phyloP scores from a whole-genome alignment of 2,113 vertebrate species.

The Morphnarchus princeps region DNA sequence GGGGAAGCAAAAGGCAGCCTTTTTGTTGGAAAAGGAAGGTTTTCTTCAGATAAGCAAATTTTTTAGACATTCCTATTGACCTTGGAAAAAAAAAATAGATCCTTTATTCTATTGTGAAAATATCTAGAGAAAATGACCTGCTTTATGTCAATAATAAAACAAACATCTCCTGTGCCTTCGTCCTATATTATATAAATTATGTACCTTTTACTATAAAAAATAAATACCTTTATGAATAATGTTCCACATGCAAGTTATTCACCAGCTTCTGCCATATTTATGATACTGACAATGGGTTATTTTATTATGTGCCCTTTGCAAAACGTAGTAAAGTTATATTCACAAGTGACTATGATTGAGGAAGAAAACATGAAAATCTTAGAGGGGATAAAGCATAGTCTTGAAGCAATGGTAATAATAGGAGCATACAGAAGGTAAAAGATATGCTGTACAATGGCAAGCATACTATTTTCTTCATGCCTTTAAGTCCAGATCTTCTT shows the following conservation, averaged over 20 bases:
- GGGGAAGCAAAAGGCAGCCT: background rate
- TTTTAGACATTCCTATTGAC: background rate
- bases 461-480: background rate
- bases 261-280: background rate
- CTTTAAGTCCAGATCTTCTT: background rate
- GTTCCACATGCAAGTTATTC: background rate
- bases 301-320: background rate
- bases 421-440: background rate
- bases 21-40: background rate
- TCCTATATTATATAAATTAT: background rate
- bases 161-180: background rate
- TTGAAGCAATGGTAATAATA: background rate
- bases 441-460: background rate
- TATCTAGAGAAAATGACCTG: background rate
- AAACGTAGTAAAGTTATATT: background rate
- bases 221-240: background rate
- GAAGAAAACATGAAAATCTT: background rate
- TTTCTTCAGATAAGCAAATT: background rate
- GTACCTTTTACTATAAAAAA: background rate
- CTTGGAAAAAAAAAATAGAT: background rate
- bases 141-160: background rate
- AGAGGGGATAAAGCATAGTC: background rate
- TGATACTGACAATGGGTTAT: background rate
- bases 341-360: background rate
- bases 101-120: background rate